phyloP scores from a whole-genome alignment of 2,113 vertebrate genomes.

The Genyomyrus donnyi region DNA sequence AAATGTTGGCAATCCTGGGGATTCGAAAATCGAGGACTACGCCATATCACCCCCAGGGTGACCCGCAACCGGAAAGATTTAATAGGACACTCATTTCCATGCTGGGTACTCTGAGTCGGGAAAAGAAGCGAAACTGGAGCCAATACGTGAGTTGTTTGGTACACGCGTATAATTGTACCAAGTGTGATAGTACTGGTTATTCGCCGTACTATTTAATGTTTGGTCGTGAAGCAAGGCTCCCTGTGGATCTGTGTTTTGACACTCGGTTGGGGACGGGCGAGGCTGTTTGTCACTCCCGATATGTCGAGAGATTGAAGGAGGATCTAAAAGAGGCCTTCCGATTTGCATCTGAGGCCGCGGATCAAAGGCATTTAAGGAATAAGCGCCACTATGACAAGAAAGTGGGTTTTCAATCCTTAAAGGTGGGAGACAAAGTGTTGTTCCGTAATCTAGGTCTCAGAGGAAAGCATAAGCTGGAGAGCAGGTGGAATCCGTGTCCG shows the following conservation, averaged over 20 bases:
- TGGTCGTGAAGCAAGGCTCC: not conserved
- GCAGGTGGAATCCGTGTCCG: not conserved
- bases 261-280: not conserved
- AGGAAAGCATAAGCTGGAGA: not conserved
- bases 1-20: too few species aligned
- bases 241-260: too few species aligned
- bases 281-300: too few species aligned
- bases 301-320: too few species aligned
- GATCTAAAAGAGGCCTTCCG: too few species aligned
- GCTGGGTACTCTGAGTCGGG: not conserved
- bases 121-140: not conserved
- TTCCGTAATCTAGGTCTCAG: not conserved
- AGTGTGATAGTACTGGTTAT: not conserved
- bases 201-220: conserved; percentile 5
- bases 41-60: too few species aligned
- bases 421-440: not conserved
- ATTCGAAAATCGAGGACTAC: too few species aligned
- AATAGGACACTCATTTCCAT: not conserved
- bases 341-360: too few species aligned
- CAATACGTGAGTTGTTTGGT: not conserved
- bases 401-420: not conserved
- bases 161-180: not conserved
- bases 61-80: too few species aligned
- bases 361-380: too few species aligned
- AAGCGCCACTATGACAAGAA: too few species aligned